Conservation (phyloP, 2,888 invertebrate species). For the Spatulosminthurus flaviceps region DNA sequence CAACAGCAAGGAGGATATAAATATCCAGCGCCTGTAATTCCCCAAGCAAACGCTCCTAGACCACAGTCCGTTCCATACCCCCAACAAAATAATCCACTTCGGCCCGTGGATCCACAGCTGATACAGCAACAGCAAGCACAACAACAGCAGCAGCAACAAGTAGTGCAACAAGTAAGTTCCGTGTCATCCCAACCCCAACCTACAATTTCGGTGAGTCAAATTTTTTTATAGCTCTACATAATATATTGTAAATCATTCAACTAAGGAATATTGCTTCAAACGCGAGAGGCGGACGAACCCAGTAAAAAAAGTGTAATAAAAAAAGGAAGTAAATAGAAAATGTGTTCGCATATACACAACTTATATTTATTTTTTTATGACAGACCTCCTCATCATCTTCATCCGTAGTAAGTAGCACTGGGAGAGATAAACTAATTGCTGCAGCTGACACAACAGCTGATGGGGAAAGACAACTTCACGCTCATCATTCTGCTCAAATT, state of each 20-base stretch:
- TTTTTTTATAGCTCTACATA: too few species aligned
- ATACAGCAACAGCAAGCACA: neutral
- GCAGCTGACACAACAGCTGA: constrained; percentile 2
- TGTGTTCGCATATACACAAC: too few species aligned
- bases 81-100: neutral
- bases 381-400: neutral
- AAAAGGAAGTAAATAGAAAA: too few species aligned
- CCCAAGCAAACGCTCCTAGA: neutral
- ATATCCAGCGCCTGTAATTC: constrained; percentile 26
- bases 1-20: constrained; percentile 34
- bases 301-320: too few species aligned
- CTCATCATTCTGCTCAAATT: constrained; percentile 77
- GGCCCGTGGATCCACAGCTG: neutral
- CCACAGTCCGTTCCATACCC: constrained; percentile 28
- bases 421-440: neutral
- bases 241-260: too few species aligned
- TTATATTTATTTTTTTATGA: too few species aligned
- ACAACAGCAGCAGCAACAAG: too few species aligned
- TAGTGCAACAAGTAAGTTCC: too few species aligned
- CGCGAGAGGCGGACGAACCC: too few species aligned
- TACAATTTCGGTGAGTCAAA: neutral
- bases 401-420: neutral
- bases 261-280: too few species aligned
- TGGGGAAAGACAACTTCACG: constrained; percentile 23
- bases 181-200: neutral